phyloP scores from a whole-genome alignment of 2,797 vertebrate species.

The Poecilia gillii region DNA sequence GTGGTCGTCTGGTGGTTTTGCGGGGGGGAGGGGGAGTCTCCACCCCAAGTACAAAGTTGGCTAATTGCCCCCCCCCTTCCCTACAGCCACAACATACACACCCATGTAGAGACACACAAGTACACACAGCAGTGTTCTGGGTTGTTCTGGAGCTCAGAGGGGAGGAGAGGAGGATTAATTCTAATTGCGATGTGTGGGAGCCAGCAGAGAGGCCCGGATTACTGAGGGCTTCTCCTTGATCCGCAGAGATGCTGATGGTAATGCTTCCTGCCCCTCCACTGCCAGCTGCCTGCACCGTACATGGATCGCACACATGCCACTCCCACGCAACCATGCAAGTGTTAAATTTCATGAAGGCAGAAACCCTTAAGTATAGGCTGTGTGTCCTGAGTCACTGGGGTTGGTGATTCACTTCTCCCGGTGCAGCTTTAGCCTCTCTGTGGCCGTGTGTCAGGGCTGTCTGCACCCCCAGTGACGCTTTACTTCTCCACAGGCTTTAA shows the following conservation, averaged over 20 bases:
- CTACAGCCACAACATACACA: conserved; percentile 49
- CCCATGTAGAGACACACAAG: conserved; percentile 30
- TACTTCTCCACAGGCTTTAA: conserved; percentile 55
- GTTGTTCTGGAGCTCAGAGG: conserved; percentile 62
- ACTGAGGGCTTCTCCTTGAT: conserved; percentile 78
- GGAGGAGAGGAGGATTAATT: conserved; percentile 73
- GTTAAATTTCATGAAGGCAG: conserved; percentile 68
- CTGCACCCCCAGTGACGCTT: conserved; percentile 74
- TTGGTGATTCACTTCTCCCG: conserved; percentile 79
- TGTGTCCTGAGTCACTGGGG: conserved; percentile 63
- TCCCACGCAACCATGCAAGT: conserved; percentile 59
- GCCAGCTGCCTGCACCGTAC: conserved; percentile 53
- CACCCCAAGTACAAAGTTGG: conserved; percentile 71
- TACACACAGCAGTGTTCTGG: conserved; percentile 42
- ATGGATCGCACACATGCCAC: conserved; percentile 46
- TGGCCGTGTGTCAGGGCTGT: conserved; percentile 72
- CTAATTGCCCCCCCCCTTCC: conserved; percentile 53
- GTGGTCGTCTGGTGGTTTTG: conserved; percentile 72
- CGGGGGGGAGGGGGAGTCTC: conserved; percentile 46
- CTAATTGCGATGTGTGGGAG: conserved; percentile 78
- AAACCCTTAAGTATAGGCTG: conserved; percentile 80
- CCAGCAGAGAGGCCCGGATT: conserved; percentile 79
- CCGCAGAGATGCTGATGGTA: conserved; percentile 78
- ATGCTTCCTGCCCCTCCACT: conserved; percentile 69
- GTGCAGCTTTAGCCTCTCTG: conserved; percentile 54